Base-by-base conservation (phyloP, 2,888 invertebrate species). In the Tricholauxania praeusta region DNA sequence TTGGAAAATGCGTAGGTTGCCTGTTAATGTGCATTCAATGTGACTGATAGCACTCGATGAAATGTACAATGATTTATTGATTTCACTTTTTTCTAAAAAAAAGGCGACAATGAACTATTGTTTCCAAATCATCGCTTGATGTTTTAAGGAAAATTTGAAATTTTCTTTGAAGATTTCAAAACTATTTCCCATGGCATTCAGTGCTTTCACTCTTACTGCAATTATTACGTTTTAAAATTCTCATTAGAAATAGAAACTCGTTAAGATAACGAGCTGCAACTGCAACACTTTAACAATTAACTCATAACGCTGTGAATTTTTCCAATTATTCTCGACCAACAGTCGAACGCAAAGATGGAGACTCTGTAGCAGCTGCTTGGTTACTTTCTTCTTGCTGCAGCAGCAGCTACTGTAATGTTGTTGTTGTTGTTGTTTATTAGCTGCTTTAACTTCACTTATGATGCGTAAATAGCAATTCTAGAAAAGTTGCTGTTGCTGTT, bases 251-350 rank as follows among this genome's bases (percentile, higher is more conserved):
- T 48, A 8, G 67, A 67, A 67, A 67, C 55, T 53, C 39, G 39
- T 39, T 39, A 39, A 39, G 39, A 39, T 4, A 1, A 4, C 39
- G 39, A 39, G 39, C 39, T 28, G 3, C 28, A 28, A 28, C 28
- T 28, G 28, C 28, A 28, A 10, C 39, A 39, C 32, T 39, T 39
- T 39, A 39, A 39, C 10, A 39, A 39, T 39, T 39, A 39, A 39
- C 39, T 39, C 10, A 39, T 39, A 72, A 73, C 75, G 74, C 72
- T 62, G 66, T 73, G 17, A 55, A 10, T 53, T 64, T 74, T 66
- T 17, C 68, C 53, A 68, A 57, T 63, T 32, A 48, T 47, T 47
- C 55, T 63, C 59, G 12, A 53, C 15, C 17, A 63, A 12, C 47
- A 32, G 47, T 62, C 22, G 10, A 39, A 39, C 39, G 3, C 28